Percentiles rank a stretch among this genome's conserved stretches.
Conservation (phyloP, 2,888 invertebrate genomes). For the Acrobasis consociella region DNA sequence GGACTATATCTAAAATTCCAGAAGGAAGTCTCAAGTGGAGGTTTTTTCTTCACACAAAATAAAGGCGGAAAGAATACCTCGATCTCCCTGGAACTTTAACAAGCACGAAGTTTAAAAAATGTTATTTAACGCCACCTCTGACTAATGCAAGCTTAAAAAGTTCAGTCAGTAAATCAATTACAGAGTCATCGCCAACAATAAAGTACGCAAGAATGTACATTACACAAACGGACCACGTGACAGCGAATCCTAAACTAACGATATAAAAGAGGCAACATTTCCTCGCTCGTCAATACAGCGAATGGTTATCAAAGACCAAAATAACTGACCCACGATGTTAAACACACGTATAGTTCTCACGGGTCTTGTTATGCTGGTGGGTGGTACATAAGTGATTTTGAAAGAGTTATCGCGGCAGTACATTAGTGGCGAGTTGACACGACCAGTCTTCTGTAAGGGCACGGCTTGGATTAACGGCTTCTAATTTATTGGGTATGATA, state of each 20-base stretch:
- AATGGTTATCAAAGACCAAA: constrained; percentile 45
- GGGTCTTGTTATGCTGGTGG: constrained; percentile 49
- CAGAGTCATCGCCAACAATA: constrained; percentile 63
- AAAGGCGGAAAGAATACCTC: background rate
- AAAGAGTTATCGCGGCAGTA: constrained; percentile 76
- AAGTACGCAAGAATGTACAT: constrained; percentile 69
- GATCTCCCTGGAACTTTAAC: background rate
- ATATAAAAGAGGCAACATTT: constrained; percentile 68
- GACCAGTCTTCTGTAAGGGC: constrained; percentile 79
- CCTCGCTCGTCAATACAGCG: constrained; percentile 60
- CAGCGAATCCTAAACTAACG: constrained; percentile 69
- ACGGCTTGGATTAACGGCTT: constrained; percentile 78
- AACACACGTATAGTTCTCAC: constrained; percentile 20
- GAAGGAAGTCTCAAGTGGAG: no score
- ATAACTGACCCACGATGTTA: constrained; percentile 31
- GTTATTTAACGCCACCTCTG: background rate
- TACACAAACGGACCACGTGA: constrained; percentile 62
- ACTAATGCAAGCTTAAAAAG: constrained; percentile 3
- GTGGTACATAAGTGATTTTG: constrained; percentile 69
- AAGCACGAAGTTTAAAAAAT: no score
- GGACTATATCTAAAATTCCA: no score
- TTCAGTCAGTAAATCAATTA: constrained; percentile 64
- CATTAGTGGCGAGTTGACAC: constrained; percentile 79
- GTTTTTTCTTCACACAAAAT: no score
- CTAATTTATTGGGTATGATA: constrained; percentile 82